Conservation (phyloP, 2,113 vertebrate genomes). For the Osmerus eperlanus region DNA sequence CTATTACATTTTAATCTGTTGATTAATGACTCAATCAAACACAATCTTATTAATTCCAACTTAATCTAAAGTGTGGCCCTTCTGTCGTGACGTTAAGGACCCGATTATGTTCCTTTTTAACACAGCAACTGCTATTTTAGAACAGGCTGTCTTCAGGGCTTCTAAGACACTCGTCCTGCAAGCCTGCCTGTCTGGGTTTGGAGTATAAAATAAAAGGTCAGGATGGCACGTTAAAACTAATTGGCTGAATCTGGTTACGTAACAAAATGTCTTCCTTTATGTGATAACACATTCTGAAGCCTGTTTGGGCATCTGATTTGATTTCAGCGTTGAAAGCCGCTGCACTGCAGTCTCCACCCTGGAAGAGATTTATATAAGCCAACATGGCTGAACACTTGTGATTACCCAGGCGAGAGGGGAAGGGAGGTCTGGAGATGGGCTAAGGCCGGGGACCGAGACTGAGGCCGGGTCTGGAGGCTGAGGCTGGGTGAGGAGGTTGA, state of each 20-base stretch:
- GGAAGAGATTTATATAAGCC: conserved; percentile 50
- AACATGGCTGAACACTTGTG: conserved; percentile 34
- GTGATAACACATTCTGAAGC: conserved; percentile 17
- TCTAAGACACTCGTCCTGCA: neutral
- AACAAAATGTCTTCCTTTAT: conserved; percentile 28
- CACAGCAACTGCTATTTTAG: neutral
- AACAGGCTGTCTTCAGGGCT: conserved; percentile 11
- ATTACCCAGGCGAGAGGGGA: conserved; percentile 8
- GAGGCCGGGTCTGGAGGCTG: neutral
- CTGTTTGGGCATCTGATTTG: conserved; percentile 30
- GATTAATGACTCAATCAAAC: neutral
- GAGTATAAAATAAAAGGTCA: conserved; percentile 58
- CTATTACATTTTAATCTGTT: neutral
- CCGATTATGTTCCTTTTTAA: neutral
- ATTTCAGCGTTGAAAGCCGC: conserved; percentile 25
- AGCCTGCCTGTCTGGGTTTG: conserved; percentile 8
- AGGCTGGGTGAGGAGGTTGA: neutral
- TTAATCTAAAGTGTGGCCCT: neutral
- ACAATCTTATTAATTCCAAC: no score
- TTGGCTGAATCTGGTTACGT: conserved; percentile 46
- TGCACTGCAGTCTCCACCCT: conserved; percentile 5
- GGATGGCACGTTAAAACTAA: conserved; percentile 39
- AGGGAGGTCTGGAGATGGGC: neutral
- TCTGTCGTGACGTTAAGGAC: neutral
- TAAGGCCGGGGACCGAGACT: neutral